These are phyloP conservation scores for Lithobates sylvaticus DNA, from an alignment of 2,797 vertebrate species.

Conservation along the genomic window DNA sequence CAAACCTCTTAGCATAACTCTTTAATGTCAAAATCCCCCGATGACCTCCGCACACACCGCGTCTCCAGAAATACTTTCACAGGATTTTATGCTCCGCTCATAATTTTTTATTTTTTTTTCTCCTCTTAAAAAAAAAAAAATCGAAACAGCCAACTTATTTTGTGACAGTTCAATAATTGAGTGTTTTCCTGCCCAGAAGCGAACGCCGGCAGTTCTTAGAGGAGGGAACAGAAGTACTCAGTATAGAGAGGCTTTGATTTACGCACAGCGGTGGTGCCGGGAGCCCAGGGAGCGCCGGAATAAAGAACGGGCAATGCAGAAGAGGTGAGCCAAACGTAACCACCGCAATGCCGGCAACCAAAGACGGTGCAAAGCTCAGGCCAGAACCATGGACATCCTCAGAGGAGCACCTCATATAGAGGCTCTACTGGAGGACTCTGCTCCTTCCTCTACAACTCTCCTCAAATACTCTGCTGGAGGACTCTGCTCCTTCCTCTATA, in stretches of 20 bases:
- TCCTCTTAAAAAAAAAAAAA: constrained; percentile 12
- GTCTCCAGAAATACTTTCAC: neutral
- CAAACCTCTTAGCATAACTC: neutral
- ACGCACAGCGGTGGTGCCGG: constrained; percentile 24
- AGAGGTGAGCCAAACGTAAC: neutral
- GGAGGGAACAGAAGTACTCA: constrained; percentile 31
- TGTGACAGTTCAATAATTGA: constrained; percentile 54
- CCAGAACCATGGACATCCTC: too few relatives aligned
- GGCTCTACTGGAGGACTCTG: too few relatives aligned
- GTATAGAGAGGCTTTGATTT: constrained; percentile 45
- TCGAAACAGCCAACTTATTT: constrained; percentile 25
- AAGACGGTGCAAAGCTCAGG: neutral
- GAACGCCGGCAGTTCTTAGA: constrained; percentile 10
- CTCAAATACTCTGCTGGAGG: too few relatives aligned
- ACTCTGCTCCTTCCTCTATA: too few relatives aligned
- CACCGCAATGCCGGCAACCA: neutral
- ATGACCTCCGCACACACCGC: neutral
- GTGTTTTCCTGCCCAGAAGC: constrained; percentile 43
- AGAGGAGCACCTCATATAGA: neutral
- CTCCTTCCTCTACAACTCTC: too few relatives aligned
- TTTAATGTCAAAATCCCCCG: neutral
- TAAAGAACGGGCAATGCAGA: neutral
- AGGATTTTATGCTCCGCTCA: neutral
- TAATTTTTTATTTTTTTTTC: neutral
- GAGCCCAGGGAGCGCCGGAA: neutral